Evolutionary conservation across 2,113 vertebrate species (phyloP), one percentile per base, ranked within the genome.

Genomic region (Notarius lentiginosus): DNA sequence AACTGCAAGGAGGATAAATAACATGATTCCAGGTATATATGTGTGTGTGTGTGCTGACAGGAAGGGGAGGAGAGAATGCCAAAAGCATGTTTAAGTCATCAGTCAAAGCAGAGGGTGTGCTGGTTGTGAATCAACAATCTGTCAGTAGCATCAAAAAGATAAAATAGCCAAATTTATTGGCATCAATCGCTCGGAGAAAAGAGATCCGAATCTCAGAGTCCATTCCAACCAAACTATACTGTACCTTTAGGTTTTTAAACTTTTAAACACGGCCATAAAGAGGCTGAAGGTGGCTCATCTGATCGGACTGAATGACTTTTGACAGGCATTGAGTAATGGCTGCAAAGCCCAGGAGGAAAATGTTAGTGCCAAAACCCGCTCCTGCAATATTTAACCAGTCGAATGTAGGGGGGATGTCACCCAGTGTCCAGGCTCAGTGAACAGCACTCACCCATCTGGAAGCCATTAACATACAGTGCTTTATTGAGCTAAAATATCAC

Each of bases 401-500:
- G 90, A 88, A 87, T 83, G 20, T 75, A 80, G 79, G 90, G 90
- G 80, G 89, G 88, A 91, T 88, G 90, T 89, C 88, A 79, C 75
- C 70, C 90, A 66, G 86, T 89, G 85, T 84, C 82, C 51, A 85
- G 82, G 81, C 82, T 56, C 65, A 55, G 18, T 34, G 27, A 85
- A 79, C 2, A 63, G 61, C 63, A 56, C 75, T 83, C 73, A 79
- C 77, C 82, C 93, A 94, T 94, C 93, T 93, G 93, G 92, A 92
- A 92, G 6, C n/a, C 88, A 91, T 93, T 89, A 90, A 73, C 79
- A 66, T 70, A 81, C 89, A 90, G 91, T 91, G 89, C 90, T 90
- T 90, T 90, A 89, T 83, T 77, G 88, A 89, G 86, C 83, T 60
- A 83, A 68, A 83, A 83, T 83, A 83, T 88, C 58, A 83, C 83